Percentiles rank a stretch among this genome's conserved stretches.
Conservation (phyloP, 2,113 vertebrate species). For the Dunckerocampus dactyliophorus region DNA sequence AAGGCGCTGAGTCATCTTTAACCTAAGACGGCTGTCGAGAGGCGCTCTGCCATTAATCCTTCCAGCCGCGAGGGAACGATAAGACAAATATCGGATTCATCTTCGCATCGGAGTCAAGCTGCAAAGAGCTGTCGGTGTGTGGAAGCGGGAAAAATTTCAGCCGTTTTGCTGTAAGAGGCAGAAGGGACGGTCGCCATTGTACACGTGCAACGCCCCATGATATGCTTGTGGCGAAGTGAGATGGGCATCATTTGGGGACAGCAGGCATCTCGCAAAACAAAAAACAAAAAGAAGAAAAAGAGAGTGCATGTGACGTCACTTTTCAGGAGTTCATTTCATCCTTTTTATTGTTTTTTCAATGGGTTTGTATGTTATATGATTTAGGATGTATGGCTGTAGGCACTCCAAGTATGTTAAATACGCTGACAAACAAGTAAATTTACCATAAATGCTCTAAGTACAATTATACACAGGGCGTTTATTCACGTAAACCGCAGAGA, state of each 20-base stretch:
- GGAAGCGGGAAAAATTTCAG: conserved; percentile 16
- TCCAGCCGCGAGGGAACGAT: conserved; percentile 27
- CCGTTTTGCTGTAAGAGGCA: conserved; percentile 33
- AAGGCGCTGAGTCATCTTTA: conserved; percentile 45
- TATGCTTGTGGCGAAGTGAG: conserved; percentile 41
- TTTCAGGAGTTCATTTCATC: background rate
- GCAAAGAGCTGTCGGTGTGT: conserved; percentile 34
- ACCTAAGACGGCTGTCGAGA: conserved; percentile 36
- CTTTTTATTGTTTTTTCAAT: background rate
- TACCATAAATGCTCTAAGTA: no score
- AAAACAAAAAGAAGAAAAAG: conserved; percentile 21
- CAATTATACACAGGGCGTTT: no score
- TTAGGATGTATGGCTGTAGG: no score
- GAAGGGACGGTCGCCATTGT: conserved; percentile 33
- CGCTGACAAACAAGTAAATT: no score
- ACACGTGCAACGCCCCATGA: conserved; percentile 15
- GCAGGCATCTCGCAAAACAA: conserved; percentile 44
- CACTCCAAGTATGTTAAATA: no score
- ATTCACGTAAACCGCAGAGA: no score
- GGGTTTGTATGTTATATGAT: no score
- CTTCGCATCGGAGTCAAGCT: conserved; percentile 28
- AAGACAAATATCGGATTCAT: conserved; percentile 46
- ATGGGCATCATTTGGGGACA: conserved; percentile 36
- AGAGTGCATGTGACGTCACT: conserved; percentile 15
- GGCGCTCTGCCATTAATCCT: conserved; percentile 43